These are phyloP conservation scores for Philereme vetulata DNA, from an alignment of 2,888 invertebrate genomes.

Conservation along the genomic window DNA sequence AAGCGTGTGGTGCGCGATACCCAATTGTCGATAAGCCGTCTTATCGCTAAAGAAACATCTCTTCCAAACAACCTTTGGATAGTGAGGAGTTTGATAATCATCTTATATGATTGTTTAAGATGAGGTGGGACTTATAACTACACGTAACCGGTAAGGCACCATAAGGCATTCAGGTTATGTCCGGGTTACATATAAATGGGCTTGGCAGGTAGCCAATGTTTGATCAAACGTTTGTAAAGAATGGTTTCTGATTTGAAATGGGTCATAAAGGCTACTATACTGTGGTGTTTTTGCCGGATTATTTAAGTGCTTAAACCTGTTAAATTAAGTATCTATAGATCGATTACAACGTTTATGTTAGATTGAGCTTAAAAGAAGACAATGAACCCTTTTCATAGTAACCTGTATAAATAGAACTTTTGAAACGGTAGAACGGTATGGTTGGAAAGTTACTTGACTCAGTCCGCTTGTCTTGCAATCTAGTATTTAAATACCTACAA, in stretches of 20 bases:
- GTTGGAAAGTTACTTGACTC: too few species aligned
- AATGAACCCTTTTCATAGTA: too few species aligned
- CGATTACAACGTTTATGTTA: too few species aligned
- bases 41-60: too few species aligned
- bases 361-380: too few species aligned
- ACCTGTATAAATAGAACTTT: too few species aligned
- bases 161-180: slow-evolving; percentile 5
- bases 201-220: slow-evolving; percentile 27
- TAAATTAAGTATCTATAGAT: background rate
- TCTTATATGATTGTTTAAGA: too few species aligned
- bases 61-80: too few species aligned
- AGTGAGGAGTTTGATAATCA: too few species aligned
- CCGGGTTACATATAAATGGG: slow-evolving; percentile 21
- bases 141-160: slow-evolving; percentile 3
- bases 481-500: slow-evolving; percentile 1
- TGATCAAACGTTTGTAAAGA: slow-evolving; percentile 31
- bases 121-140: background rate
- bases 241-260: slow-evolving; percentile 24
- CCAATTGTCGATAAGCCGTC: too few species aligned
- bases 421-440: too few species aligned
- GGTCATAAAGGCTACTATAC: slow-evolving; percentile 14
- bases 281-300: slow-evolving; percentile 9
- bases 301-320: background rate
- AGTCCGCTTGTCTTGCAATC: background rate
- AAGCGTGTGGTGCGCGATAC: too few species aligned